Conservation (phyloP, 2,797 vertebrate genomes). For the Bufotes viridis region DNA sequence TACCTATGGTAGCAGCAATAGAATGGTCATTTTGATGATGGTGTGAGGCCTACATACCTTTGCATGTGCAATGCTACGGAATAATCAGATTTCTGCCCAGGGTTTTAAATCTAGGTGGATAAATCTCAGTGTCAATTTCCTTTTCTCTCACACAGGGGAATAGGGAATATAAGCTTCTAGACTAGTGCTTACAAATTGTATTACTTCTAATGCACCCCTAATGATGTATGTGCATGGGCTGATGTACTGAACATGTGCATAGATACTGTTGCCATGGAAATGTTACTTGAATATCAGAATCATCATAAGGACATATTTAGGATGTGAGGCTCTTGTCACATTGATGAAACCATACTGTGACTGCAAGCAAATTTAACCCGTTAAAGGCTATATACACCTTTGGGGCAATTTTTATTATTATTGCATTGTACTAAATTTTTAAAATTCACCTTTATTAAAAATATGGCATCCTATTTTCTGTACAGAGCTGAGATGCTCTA, state of each 20-base stretch:
- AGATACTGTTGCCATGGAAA: constrained; percentile 6
- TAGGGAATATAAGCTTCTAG: neutral
- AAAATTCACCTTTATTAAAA: no score
- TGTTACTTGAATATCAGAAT: neutral
- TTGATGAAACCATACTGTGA: neutral
- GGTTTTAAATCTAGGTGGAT: neutral
- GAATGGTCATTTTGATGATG: neutral
- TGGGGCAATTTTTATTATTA: no score
- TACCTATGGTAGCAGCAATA: neutral
- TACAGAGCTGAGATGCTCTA: no score
- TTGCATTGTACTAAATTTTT: no score
- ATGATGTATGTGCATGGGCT: neutral
- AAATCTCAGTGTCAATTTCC: neutral
- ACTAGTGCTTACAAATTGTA: neutral
- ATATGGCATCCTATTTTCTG: no score
- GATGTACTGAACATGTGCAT: neutral
- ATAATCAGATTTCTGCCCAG: neutral
- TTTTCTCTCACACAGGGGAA: neutral
- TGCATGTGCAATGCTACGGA: neutral
- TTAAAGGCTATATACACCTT: no score
- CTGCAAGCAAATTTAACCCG: neutral
- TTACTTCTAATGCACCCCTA: neutral
- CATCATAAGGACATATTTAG: neutral
- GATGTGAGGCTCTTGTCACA: neutral
- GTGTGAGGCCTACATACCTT: neutral